Base-by-base conservation (phyloP, 1,140 invertebrate species). In the Dufourea novaeangliae region DNA sequence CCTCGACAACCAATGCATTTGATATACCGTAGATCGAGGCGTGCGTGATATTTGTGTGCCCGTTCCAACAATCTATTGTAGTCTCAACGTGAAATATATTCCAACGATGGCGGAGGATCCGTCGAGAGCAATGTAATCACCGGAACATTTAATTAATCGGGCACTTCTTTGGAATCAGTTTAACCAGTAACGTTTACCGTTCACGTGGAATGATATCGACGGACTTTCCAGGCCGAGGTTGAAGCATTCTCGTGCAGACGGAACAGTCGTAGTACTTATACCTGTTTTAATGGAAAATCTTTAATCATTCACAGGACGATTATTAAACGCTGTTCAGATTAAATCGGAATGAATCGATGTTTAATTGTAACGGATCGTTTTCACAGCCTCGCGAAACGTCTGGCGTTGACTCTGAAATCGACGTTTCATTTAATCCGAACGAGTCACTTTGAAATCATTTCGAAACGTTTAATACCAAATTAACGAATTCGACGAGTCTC, bases 301-400 rank as follows among this genome's bases (percentile, higher is more conserved):
- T 57, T 44, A 44, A 66, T 44, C 37, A 14, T 14, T 44, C 14
- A 11, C n/a, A 20, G 8, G 14, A 7, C 22, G 29, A 68, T 68
- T 68, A 75, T 68, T 32, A 37, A 67, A 57, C 17, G 32, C 56
- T 7, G 56, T 10, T 1, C 57, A 8, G n/a, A 62, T 12, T 25
- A 27, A 54, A 22, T 39, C 39, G 27, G 34, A n/a, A 25, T 11
- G 32, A 39, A 52, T 54, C 2, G 20, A 14, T n/a, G 29, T 59
- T 37, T 56, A 67, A 75, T 46, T 75, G 46, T 59, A 75, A 59
- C 39, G 2, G 73, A 68, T 69, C 54, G 39, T 34, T 67, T 57
- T 29, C 46, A 37, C 5, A 11, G 27, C 7, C 8, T 20, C 39
- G 27, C 14, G 14, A 44, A 20, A 8, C 2, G 27, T 25, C 32